These are phyloP conservation scores for Caenorhabditis sulstoni DNA, from an alignment of 2,888 invertebrate genomes.

Conservation along the genomic window DNA sequence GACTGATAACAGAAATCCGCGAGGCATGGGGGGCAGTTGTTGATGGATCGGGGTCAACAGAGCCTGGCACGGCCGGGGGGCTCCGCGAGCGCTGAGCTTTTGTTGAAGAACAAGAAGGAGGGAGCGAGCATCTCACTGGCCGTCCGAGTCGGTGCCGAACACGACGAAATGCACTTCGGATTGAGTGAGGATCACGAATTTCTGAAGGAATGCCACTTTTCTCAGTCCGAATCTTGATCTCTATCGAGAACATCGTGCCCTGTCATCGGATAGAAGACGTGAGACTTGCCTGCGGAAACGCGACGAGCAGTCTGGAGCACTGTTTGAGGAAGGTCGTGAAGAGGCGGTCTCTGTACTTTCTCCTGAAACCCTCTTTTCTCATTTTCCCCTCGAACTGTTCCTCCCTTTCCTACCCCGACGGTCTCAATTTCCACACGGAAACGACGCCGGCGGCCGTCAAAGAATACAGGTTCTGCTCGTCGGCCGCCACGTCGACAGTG, in stretches of 20 bases:
- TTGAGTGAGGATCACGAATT: conserved; percentile 61
- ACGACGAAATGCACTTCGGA: conserved; percentile 53
- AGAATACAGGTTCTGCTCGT: conserved; percentile 50
- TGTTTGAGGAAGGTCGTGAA: conserved; percentile 53
- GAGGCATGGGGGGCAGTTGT: background rate
- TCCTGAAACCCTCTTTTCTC: no score
- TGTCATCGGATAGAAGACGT: no score
- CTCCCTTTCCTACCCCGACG: conserved; percentile 65
- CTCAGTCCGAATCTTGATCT: no score
- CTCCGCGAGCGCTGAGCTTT: background rate
- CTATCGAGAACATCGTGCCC: no score
- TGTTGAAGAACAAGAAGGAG: no score
- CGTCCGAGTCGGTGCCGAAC: conserved; percentile 47
- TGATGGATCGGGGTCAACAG: conserved; percentile 45
- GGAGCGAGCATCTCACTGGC: background rate
- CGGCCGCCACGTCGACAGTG: conserved; percentile 58
- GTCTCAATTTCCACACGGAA: conserved; percentile 68
- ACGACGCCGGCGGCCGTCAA: conserved; percentile 66
- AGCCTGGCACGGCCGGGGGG: conserved; percentile 36
- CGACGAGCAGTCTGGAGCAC: conserved; percentile 51
- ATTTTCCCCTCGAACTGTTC: no score
- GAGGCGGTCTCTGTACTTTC: conserved; percentile 61
- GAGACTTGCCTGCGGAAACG: conserved; percentile 56
- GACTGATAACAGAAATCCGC: conserved; percentile 2
- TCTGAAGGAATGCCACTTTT: conserved; percentile 41